Evolutionary conservation across 2,113 vertebrate genomes (phyloP), one percentile per base, ranked within the genome.

Genomic region (Embiotoca jacksoni): DNA sequence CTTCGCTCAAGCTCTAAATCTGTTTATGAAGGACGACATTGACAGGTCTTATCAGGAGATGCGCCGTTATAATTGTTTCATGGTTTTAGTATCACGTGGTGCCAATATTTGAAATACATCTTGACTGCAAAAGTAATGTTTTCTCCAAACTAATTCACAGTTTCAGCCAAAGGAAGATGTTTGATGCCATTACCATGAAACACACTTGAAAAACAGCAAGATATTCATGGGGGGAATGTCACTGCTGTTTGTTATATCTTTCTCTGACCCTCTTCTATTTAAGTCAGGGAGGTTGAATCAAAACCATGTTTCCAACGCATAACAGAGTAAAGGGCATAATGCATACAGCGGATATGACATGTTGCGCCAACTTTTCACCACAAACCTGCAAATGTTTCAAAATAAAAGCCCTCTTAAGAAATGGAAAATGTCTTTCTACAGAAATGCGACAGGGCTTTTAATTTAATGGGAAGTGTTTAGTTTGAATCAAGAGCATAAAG

Each of bases 1-100:
- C 56, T 54, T 75, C 44, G 37, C 59, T 64, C 47, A 2, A 47
- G 74, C 70, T 80, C 55, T 61, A 81, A 86, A 85, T 83, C 81
- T 85, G 73, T 80, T 83, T 79, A 76, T 79, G 78, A 75, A 80
- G 78, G 80, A 71, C 55, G 47, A 37, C 78, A 68, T 47, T 58
- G 81, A 88, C 69, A 64, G 66, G 41, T 69, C 57, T 81, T 67
- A 80, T 78, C 66, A 57, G 72, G 47, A 80, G 72, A 72, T 75
- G 69, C 66, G 39, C 67, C 72, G 50, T 67, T 68, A 63, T 82
- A 75, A 84, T 84, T 66, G 71, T 88, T 76, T 82, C 50, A 72
- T 67, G 47, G 68, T 32, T 81, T 69, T 50, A 53, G 16, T 5
- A 1, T 69, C 65, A 75, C 16, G 0, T 72, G 41, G 39, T 47